Evolutionary conservation across 2,797 vertebrate species (phyloP).

Genomic region (Urocyon cinereoargenteus): DNA sequence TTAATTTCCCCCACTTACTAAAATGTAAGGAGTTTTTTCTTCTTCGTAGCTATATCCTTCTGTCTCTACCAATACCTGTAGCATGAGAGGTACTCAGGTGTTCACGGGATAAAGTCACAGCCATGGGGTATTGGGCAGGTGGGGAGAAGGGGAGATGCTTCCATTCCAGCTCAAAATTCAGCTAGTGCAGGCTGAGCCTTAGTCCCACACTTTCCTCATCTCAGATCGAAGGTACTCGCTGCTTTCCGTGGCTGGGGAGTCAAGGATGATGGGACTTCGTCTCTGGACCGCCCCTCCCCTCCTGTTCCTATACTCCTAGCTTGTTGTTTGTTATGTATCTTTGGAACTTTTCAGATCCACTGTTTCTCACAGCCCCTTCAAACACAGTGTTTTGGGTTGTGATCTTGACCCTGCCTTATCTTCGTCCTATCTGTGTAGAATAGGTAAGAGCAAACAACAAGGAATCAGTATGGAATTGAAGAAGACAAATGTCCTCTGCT

Average conservation of each 20-base stretch:
- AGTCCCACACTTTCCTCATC: neutral
- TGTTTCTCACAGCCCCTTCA: neutral
- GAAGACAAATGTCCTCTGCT: neutral
- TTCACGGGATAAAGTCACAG: neutral
- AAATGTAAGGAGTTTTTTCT: neutral
- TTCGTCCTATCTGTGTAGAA: neutral
- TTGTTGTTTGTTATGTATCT: neutral
- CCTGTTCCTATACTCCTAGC: neutral
- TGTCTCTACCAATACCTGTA: neutral
- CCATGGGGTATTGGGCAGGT: neutral
- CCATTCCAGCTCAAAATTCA: neutral
- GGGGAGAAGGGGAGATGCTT: neutral
- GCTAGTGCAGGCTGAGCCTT: neutral
- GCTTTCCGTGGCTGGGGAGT: neutral
- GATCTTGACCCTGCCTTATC: neutral
- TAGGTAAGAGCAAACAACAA: neutral
- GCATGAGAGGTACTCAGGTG: neutral
- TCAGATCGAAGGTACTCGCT: neutral
- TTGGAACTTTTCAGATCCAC: neutral
- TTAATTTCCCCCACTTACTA: neutral
- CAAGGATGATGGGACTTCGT: neutral
- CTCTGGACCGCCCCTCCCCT: neutral
- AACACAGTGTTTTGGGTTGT: neutral
- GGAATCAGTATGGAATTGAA: neutral
- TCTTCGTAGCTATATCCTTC: neutral